Base-by-base conservation (phyloP, 1,140 invertebrate genomes). In the Rhynchophorus ferrugineus region DNA sequence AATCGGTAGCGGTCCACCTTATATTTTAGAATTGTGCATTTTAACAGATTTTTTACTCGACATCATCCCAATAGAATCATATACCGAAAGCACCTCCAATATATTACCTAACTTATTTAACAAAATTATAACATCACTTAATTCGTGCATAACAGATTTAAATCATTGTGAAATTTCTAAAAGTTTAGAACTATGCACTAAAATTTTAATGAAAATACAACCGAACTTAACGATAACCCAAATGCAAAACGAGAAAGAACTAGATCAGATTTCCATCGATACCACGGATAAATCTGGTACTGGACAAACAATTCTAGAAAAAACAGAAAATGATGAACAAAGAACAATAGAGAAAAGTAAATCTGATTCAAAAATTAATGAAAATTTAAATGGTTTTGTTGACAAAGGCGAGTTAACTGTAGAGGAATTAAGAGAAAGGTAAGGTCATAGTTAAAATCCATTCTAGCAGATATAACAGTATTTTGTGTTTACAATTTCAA, bases 31-130 rank as follows among this genome's bases (percentile, higher is more conserved):
- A 69, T 73, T 84, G 11, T 91, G 87, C 65, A 69, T 77, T 11
- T 67, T 93, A 1, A 82, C 84, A 5, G 83, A 86, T 64, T 90
- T 90, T 65, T 71, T 93, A 1, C 65, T 93, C 38, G 86, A 90
- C 55, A 81, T 84, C 3, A 79, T 92, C 1, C 84, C 87, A 0
- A 70, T 89, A 39, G 89, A 92, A 65, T 83, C 85, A 19, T 89
- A 85, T 60, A 74, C 80, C 21, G 86, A 91, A 61, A 89, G 82
- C 9, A 83, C 85, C n/a, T 82, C 83, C 3, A 83, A 89, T 55
- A 85, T 89, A 65, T 67, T 91, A 9, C 88, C 87, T 3, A 78
- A 79, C 48, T 73, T 90, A 34, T 82, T 90, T 60, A 70, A 79
- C 36, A 74, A 82, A 49, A 78, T 91, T 24, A 76, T 79, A 2